Evolutionary conservation across 2,113 vertebrate genomes (phyloP).

Genomic region (Apus apus): DNA sequence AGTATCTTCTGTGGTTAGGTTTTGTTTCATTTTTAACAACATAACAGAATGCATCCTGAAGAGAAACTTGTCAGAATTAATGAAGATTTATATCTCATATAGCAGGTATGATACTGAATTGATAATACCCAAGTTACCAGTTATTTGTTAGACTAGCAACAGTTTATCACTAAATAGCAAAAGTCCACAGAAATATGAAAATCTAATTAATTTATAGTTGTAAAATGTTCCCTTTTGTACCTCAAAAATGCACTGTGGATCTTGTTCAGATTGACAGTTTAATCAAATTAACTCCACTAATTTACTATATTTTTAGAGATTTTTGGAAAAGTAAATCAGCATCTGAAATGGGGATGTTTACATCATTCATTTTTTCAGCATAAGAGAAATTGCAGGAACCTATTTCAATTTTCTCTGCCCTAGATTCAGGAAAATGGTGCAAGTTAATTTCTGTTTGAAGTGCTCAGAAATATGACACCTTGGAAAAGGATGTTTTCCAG

Average conservation of each 20-base stretch:
- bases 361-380: not conserved
- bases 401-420: conserved; percentile 37
- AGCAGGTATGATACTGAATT: not conserved
- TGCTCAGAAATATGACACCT: not conserved
- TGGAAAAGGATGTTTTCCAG: not conserved
- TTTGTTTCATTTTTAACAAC: not conserved
- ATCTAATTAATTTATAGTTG: not conserved
- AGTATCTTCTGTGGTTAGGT: not conserved
- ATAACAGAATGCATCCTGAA: not conserved
- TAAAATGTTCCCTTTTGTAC: not conserved
- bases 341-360: conserved; percentile 47
- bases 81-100: not conserved
- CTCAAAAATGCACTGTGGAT: not conserved
- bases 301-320: not conserved
- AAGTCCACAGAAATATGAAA: not conserved
- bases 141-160: not conserved
- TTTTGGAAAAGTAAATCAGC: not conserved
- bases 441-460: not conserved
- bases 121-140: not conserved
- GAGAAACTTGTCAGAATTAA: not conserved
- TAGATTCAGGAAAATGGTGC: conserved; percentile 18
- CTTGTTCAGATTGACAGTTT: not conserved
- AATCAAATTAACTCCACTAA: not conserved
- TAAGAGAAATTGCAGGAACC: conserved; percentile 4
- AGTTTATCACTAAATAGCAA: not conserved